Conservation (phyloP, 2,113 vertebrate genomes). For the Amia ocellicauda region DNA sequence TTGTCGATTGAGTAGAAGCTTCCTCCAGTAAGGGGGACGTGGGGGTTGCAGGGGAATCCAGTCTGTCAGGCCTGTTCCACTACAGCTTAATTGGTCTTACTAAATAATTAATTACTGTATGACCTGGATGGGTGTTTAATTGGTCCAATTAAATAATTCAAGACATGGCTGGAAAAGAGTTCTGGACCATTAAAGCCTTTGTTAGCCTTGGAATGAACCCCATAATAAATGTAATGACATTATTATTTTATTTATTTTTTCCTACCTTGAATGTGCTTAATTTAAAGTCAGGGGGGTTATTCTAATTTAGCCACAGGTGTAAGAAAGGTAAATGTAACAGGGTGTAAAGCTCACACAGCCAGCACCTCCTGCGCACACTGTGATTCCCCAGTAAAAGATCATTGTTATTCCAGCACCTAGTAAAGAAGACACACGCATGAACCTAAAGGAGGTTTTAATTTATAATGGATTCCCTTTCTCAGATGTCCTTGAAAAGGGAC, state of each 20-base stretch:
- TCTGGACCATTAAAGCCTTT: too few relatives aligned
- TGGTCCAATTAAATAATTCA: conserved; percentile 62
- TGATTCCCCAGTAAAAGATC: background rate
- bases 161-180: conserved; percentile 36
- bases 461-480: conserved; percentile 51
- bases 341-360: too few relatives aligned
- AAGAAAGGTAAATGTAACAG: too few relatives aligned
- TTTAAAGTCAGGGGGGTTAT: too few relatives aligned
- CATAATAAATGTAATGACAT: too few relatives aligned
- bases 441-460: conserved; percentile 32
- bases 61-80: conserved; percentile 38
- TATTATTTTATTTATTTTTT: too few relatives aligned
- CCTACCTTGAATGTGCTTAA: too few relatives aligned
- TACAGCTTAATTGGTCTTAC: conserved; percentile 53
- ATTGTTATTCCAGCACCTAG: conserved; percentile 20
- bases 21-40: background rate
- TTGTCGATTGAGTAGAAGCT: background rate
- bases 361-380: too few relatives aligned
- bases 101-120: conserved; percentile 57
- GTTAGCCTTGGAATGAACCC: too few relatives aligned
- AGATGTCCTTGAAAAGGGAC: conserved; percentile 90
- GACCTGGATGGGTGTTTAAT: conserved; percentile 61
- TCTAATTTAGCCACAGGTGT: too few relatives aligned
- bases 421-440: conserved; percentile 46
- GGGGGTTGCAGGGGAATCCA: conserved; percentile 29